Conservation (phyloP, 2,797 vertebrate genomes). For the Falco biarmicus region DNA sequence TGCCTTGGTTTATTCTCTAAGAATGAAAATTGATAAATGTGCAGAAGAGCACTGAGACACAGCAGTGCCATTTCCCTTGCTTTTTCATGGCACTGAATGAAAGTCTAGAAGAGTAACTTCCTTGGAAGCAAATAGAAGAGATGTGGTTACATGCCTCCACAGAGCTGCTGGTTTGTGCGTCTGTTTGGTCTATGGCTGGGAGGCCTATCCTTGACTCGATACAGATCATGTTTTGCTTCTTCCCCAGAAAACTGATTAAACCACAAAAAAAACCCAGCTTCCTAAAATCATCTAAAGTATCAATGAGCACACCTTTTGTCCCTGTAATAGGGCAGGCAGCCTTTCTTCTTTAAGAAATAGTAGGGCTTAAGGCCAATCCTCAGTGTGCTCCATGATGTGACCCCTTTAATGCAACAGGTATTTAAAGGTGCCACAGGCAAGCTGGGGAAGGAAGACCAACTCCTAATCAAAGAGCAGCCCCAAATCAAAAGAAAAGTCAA, state of each 20-base stretch:
- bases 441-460: background rate
- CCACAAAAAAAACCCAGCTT: background rate
- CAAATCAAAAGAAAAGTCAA: background rate
- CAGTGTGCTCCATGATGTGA: background rate
- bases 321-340: background rate
- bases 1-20: background rate
- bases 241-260: background rate
- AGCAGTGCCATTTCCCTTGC: background rate
- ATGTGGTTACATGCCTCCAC: background rate
- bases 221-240: background rate
- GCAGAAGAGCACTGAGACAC: background rate
- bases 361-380: background rate
- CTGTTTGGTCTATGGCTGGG: background rate
- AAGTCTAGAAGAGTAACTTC: background rate
- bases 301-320: background rate
- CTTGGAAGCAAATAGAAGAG: background rate
- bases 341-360: background rate
- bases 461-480: background rate
- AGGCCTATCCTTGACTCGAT: background rate
- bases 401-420: background rate
- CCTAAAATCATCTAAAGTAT: background rate
- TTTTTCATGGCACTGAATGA: background rate
- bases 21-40: background rate
- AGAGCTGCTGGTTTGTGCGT: background rate
- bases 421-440: background rate